phyloP scores from a whole-genome alignment of 2,797 vertebrate genomes.

The Karalla daura region DNA sequence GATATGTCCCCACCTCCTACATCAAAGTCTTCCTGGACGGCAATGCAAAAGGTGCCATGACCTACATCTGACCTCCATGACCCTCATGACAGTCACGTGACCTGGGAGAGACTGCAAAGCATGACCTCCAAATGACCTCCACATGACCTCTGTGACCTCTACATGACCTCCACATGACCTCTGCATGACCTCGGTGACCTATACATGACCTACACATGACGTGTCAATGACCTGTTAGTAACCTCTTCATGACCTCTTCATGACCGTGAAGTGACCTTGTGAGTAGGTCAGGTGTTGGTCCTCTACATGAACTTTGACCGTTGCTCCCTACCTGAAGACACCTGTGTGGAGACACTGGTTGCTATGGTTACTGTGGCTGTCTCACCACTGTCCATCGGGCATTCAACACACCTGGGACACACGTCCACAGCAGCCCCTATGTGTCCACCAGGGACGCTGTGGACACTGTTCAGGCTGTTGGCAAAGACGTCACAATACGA shows the following conservation, averaged over 20 bases:
- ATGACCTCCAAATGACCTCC: neutral
- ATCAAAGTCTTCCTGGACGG: conserved; percentile 97
- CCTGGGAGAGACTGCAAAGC: neutral
- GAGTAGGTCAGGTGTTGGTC: neutral
- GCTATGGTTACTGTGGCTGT: conserved; percentile 24
- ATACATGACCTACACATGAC: neutral
- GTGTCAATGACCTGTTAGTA: neutral
- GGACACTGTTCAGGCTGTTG: too few species aligned
- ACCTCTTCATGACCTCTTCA: neutral
- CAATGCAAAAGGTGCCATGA: conserved; percentile 93
- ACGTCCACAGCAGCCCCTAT: neutral
- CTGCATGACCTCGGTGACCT: neutral
- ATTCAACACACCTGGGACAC: conserved; percentile 5
- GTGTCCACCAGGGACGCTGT: neutral
- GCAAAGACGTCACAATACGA: too few species aligned
- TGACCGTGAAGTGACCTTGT: conserved; percentile 4
- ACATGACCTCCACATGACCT: neutral
- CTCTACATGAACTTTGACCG: neutral
- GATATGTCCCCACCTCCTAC: conserved; percentile 98
- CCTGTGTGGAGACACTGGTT: conserved; percentile 23
- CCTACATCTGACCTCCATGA: conserved; percentile 47
- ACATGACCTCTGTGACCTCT: neutral
- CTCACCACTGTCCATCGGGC: conserved; percentile 38
- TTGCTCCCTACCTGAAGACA: neutral
- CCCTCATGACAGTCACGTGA: neutral